Evolutionary conservation across 2,113 vertebrate species (phyloP).

Genomic region (Xiphophorus maculatus): DNA sequence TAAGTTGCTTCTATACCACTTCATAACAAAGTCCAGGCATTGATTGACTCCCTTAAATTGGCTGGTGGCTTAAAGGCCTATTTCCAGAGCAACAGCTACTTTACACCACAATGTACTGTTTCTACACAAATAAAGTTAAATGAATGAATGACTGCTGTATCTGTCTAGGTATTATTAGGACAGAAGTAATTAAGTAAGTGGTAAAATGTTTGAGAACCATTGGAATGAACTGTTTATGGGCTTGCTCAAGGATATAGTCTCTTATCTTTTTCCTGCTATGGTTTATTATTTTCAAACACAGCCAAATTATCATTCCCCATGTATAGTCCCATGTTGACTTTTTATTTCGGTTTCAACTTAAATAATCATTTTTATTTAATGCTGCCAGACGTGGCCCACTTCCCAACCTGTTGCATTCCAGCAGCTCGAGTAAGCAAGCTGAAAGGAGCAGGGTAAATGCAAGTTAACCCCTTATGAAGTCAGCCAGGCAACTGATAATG

Average conservation of each 20-base stretch:
- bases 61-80: not conserved
- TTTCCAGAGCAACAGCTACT: not conserved
- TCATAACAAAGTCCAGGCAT: not conserved
- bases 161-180: not conserved
- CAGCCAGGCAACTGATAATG: conserved; percentile 16
- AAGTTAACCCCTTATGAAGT: conserved; percentile 18
- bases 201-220: not conserved
- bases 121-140: not conserved
- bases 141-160: not conserved
- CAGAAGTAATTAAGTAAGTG: not conserved
- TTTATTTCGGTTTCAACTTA: conserved; percentile 1
- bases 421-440: conserved; percentile 55
- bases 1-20: not conserved
- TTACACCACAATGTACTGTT: not conserved
- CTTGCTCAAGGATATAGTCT: not conserved
- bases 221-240: not conserved
- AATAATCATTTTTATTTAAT: not conserved
- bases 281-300: not conserved
- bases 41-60: not conserved
- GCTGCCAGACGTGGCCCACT: conserved; percentile 20
- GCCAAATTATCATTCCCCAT: not conserved
- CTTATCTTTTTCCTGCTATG: not conserved
- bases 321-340: not conserved
- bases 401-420: conserved; percentile 50
- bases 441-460: conserved; percentile 44